Conservation (phyloP, 2,797 vertebrate species). For the Sarcoramphus papa region DNA sequence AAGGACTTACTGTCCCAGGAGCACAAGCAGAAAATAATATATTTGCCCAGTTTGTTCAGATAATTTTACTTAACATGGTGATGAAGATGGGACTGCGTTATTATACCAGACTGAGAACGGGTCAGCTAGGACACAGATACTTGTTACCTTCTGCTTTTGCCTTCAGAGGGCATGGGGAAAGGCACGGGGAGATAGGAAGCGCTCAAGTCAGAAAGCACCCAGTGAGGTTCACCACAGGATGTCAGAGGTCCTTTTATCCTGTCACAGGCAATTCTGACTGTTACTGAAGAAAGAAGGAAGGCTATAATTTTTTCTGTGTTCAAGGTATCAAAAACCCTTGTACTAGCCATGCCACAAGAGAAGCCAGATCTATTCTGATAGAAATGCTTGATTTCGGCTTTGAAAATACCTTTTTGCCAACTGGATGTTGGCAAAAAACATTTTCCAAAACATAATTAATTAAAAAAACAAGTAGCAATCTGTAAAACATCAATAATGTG, state of each 20-base stretch:
- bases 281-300: not conserved
- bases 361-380: not conserved
- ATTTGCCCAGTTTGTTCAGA: not conserved
- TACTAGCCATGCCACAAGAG: not conserved
- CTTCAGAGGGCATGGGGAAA: not conserved
- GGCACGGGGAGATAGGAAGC: not conserved
- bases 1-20: not conserved
- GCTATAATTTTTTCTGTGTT: not conserved
- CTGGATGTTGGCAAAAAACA: not conserved
- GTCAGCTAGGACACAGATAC: not conserved
- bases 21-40: not conserved
- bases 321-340: not conserved
- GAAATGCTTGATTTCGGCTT: not conserved
- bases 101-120: not conserved
- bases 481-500: not conserved
- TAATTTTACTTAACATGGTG: not conserved
- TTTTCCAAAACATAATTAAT: not conserved
- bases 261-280: not conserved
- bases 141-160: not conserved
- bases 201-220: not conserved
- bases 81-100: not conserved
- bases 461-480: not conserved
- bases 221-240: not conserved
- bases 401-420: not conserved
- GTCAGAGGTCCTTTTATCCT: not conserved